Base-by-base conservation (phyloP, 1,140 invertebrate genomes). In the Polyergus mexicanus region DNA sequence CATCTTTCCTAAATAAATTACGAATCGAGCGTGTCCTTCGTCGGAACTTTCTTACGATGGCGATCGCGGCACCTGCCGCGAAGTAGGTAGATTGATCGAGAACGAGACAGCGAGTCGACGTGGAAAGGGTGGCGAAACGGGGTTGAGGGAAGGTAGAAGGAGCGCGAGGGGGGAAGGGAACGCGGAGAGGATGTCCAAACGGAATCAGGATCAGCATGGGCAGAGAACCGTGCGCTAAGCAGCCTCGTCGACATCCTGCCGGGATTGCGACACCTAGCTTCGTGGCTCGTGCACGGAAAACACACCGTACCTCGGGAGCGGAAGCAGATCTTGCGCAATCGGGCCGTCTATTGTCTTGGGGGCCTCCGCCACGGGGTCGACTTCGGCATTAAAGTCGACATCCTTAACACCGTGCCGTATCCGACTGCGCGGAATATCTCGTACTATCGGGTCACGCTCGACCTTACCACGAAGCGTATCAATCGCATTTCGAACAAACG, bases 241-340 rank as follows among this genome's bases (percentile, higher is more conserved):
- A 94, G 92, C 94, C 93, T 94, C 94, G 94, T 92, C 93, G 92
- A 94, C 94, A 94, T 94, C 94, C 93, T 94, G 93, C 87, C 87
- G 85, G 91, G 72, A 91, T 93, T 94, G 92, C 93, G 90, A 94
- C 90, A 94, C 86, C 90, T 44, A 75, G 84, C 87, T 85, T 86
- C 88, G 69, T 74, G 86, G 77, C 88, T 88, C 89, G 62, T 68
- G 86, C 86, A 86, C 89, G 91, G 83, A 88, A 89, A 93, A 89
- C 87, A 90, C 89, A 90, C 88, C 71, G 88, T 85, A 80, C 76
- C 87, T 88, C 92, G 91, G 88, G 88, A 90, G 86, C 93, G 94
- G 94, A 94, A 94, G 92, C 77, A 87, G 71, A 91, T 89, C 88
- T 94, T 94, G 93, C 92, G 92, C 92, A 94, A 94, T 88, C 92